phyloP scores from a whole-genome alignment of 2,797 vertebrate species.

The Pangasius djambal region DNA sequence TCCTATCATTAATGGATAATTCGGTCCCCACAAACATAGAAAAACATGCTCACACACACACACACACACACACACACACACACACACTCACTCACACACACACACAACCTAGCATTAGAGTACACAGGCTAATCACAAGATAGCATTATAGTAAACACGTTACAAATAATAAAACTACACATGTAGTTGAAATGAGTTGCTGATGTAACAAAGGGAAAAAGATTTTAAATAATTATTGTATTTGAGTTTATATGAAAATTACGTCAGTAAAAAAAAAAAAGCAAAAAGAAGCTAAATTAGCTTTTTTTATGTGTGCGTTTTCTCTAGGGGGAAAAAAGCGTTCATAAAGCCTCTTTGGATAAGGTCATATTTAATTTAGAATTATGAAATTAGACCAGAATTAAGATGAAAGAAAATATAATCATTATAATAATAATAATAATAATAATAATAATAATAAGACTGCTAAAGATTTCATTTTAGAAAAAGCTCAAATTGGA shows the following conservation, averaged over 20 bases:
- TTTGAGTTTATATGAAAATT: background rate
- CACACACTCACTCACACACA: background rate
- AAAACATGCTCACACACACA: background rate
- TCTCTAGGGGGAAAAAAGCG: too few relatives aligned
- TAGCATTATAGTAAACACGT: background rate
- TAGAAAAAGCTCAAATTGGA: conserved; percentile 1
- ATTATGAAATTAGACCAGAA: background rate
- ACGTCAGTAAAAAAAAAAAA: background rate
- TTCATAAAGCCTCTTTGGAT: background rate
- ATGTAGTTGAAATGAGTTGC: background rate
- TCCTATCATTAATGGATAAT: too few relatives aligned
- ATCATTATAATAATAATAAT: background rate
- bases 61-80: too few relatives aligned
- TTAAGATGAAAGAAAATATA: background rate
- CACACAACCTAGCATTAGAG: background rate
- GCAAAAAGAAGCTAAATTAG: background rate
- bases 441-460: too few relatives aligned
- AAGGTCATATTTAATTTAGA: background rate
- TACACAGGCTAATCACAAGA: background rate
- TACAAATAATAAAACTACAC: background rate
- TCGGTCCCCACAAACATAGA: too few relatives aligned
- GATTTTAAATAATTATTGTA: background rate
- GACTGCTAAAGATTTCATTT: too few relatives aligned
- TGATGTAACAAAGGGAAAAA: background rate
- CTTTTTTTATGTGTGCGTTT: background rate